Conservation (phyloP, 1,140 invertebrate genomes). For the Drosophila prosaltans region DNA sequence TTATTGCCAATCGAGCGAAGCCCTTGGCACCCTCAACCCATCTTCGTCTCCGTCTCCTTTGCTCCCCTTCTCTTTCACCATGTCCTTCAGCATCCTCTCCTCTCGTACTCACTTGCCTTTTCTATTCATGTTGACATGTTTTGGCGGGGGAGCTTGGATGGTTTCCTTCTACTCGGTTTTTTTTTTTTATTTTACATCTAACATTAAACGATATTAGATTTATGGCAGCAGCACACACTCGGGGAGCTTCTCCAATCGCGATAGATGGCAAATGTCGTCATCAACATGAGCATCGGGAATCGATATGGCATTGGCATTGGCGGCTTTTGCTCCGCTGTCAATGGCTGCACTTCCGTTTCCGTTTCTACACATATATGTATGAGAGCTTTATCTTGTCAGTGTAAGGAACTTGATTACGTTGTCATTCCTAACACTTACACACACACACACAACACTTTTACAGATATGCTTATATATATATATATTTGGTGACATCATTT, state of each 20-base stretch:
- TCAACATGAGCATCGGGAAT: constrained; percentile 38
- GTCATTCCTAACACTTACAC: constrained; percentile 27
- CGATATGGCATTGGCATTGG: constrained; percentile 28
- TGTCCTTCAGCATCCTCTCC: neutral
- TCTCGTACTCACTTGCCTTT: neutral
- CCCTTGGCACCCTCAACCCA: constrained; percentile 37
- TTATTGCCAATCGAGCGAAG: constrained; percentile 75
- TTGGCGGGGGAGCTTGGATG: neutral
- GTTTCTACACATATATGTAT: constrained; percentile 23
- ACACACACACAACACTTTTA: constrained; percentile 11
- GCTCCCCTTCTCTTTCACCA: neutral
- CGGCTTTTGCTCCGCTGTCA: constrained; percentile 40
- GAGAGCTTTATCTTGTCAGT: constrained; percentile 59
- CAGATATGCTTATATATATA: neutral
- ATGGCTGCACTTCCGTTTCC: constrained; percentile 76
- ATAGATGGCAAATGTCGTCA: constrained; percentile 24
- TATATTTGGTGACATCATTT: neutral
- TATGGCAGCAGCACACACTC: constrained; percentile 33
- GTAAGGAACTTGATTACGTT: constrained; percentile 60
- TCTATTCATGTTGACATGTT: constrained; percentile 55
- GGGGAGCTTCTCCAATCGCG: constrained; percentile 13
- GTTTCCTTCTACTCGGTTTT: neutral
- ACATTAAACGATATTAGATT: constrained; percentile 73
- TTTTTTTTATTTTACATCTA: constrained; percentile 47
- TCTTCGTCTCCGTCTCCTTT: neutral